Conservation (phyloP, 1,140 invertebrate species). For the Carposina sasakii region DNA sequence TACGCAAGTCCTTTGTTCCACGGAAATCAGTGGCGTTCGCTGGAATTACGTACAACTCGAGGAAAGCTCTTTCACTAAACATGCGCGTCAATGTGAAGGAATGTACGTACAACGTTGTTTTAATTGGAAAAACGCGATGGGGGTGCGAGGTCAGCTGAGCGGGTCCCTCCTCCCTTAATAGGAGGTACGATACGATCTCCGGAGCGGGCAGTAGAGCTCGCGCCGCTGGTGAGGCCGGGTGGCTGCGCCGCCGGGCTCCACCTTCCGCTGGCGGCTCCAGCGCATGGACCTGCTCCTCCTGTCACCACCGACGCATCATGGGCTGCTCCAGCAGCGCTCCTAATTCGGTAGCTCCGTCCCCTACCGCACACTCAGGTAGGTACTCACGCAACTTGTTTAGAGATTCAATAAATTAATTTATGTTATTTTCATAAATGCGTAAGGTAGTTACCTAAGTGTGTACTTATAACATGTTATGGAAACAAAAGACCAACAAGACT, state of each 20-base stretch:
- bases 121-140: slow-evolving; percentile 70
- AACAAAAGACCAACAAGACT: too few relatives aligned
- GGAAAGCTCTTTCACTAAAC: slow-evolving; percentile 28
- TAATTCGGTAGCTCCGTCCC: slow-evolving; percentile 24
- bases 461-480: too few relatives aligned
- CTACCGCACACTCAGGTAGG: not conserved
- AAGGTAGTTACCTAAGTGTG: too few relatives aligned
- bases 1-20: not conserved
- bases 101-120: slow-evolving; percentile 62
- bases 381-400: too few relatives aligned
- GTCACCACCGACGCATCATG: slow-evolving; percentile 33
- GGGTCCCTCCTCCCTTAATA: slow-evolving; percentile 60
- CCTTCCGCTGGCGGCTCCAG: not conserved
- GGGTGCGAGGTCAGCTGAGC: slow-evolving; percentile 66
- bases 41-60: slow-evolving; percentile 12
- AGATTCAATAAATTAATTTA: too few relatives aligned
- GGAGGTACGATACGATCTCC: slow-evolving; percentile 59
- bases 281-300: slow-evolving; percentile 5
- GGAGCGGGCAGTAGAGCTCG: slow-evolving; percentile 46
- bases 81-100: slow-evolving; percentile 53
- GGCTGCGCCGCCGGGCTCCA: slow-evolving; percentile 22
- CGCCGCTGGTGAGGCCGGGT: slow-evolving; percentile 37
- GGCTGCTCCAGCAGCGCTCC: slow-evolving; percentile 60
- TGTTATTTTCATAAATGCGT: too few relatives aligned
- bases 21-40: slow-evolving; percentile 8